Evolutionary conservation across 2,888 invertebrate genomes (phyloP), one percentile per base, ranked within the genome.

Genomic region (Lomographa bimaculata): DNA sequence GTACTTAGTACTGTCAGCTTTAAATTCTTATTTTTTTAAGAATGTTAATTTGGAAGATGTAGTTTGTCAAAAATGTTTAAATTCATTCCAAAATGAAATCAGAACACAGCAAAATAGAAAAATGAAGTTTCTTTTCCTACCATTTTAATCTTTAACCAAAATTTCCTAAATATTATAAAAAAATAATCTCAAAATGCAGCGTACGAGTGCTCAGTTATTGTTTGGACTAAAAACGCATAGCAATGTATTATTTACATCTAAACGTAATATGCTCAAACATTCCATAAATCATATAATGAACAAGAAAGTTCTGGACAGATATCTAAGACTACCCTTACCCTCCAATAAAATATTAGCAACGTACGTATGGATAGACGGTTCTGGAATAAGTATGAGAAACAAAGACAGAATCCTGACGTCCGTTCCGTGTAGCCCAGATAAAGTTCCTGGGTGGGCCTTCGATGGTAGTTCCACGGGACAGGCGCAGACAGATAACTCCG

Each of bases 391-490:
- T 60, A 67, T 95, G 54, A 86, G 95, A 53, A 82, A 90, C 46
- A 95, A 95, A 71, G 93, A 94, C 32, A 89, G 92, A 46, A 92
- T 94, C 1, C 66, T 95, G 10, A 90, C 91, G 60, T 91, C 90
- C 55, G 82, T 91, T 5, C 94, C 94, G n/a, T 87, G 84, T 39
- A 61, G 71, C 8, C 81, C 92, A 5, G 82, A 79, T 1, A 66
- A 65, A 19, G 73, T 92, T 18, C 97, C 97, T 1, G 84, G 91
- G 9, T 98, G 97, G 97, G 95, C 96, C 58, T 98, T 95, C 67
- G 97, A 98, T 81, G 97, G 97, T 23, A 97, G 97, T 71, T 97
- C 97, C 1, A 96, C 96, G 0, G 95, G 94, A 48, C 96, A 97
- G 81, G 96, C 97, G 0, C 90, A 93, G 50, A 68, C 79, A 1